Base-by-base conservation (phyloP, 2,113 vertebrate genomes). In the Vulpes ferrilata region DNA sequence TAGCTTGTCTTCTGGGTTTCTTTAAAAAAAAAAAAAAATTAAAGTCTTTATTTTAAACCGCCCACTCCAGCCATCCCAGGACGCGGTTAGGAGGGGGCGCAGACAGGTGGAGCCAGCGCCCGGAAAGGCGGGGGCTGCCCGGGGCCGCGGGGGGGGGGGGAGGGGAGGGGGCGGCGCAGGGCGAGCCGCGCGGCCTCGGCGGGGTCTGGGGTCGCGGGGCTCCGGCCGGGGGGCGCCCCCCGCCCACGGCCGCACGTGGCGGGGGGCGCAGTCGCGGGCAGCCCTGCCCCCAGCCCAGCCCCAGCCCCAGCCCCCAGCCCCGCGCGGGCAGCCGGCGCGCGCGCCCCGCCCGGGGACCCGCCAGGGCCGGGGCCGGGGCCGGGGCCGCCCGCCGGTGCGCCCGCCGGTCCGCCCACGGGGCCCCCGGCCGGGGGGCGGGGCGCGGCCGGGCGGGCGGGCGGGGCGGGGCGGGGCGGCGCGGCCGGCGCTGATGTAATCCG, bases 31-130 rank as follows among this genome's bases (percentile, higher is more conserved):
- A 22, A 67, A 8, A 19, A 35, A 53, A 43, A 43, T 5, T 57
- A 5, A 79, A 95, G 74, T 51, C 95, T 90, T 93, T 82, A 51
- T 79, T 81, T 83, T 27, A 87, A 88, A 4, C 94, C 97, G 27
- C 96, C 97, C 93, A 94, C 96, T 62, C 69, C 90, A 90, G 95
- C 93, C 95, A 96, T 73, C 81, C 71, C 87, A 60, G 97, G 98
- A 92, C 98, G 13, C 53, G 0, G 90, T 23, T 51, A 55, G 43
- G 53, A 93, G 85, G 62, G 76, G 96, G 84, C 6, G 79, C 62
- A 51, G 85, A 67, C 97, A 92, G 97, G 97, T 90, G 95, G 78
- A 53, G 90, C 11, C 8, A 0, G 48, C 5, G 60, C 78, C 62
- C 1, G 65, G 59, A 65, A 60, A 79, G 83, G 83, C 48, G 65